Conservation (phyloP, 2,113 vertebrate species). For the Sorex araneus region DNA sequence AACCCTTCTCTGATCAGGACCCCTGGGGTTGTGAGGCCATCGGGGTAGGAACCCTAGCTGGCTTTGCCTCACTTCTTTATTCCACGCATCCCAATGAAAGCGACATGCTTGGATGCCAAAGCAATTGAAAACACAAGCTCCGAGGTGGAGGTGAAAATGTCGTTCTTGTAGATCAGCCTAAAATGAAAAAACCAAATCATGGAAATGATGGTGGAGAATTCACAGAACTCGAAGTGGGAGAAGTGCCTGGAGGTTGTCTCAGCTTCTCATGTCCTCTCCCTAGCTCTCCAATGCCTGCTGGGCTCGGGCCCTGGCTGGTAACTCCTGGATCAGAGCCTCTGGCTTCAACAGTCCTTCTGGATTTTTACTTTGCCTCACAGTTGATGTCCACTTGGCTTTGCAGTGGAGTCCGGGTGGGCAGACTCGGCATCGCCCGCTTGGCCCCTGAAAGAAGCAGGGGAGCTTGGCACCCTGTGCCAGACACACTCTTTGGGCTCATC, state of each 20-base stretch:
- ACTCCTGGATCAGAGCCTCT: background rate
- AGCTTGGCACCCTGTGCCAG: background rate
- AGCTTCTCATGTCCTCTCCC: background rate
- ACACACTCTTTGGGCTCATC: no score
- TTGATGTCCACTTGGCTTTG: background rate
- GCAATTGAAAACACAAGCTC: background rate
- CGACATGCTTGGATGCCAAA: background rate
- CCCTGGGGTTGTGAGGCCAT: background rate
- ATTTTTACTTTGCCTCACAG: background rate
- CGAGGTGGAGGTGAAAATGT: background rate
- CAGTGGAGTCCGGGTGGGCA: background rate
- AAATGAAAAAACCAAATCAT: constrained; percentile 23
- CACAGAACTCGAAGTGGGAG: background rate
- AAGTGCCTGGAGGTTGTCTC: background rate
- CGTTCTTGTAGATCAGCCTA: constrained; percentile 15
- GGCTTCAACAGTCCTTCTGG: background rate
- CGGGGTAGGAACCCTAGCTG: background rate
- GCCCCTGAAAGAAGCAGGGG: background rate
- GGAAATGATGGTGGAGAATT: background rate
- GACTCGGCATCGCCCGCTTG: background rate
- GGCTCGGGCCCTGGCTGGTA: background rate
- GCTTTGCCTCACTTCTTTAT: background rate
- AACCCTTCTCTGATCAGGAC: background rate
- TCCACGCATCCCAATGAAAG: background rate
- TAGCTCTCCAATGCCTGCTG: background rate